Evolutionary conservation across 2,797 vertebrate genomes (phyloP).

Genomic region (Sebastes diploproa): DNA sequence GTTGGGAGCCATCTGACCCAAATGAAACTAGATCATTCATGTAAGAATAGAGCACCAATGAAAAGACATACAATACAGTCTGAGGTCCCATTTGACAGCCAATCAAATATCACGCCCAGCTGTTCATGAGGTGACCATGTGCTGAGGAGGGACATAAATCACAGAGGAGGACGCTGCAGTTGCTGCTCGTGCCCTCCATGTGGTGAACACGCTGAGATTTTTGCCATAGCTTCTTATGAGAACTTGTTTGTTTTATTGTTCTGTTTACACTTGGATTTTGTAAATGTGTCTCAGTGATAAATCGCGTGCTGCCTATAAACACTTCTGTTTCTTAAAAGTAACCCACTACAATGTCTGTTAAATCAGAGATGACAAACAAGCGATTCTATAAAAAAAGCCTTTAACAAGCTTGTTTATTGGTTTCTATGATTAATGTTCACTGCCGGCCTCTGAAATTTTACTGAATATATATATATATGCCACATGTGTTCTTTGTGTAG

Average conservation of each 20-base stretch:
- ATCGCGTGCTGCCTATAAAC: constrained; percentile 3
- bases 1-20: constrained; percentile 33
- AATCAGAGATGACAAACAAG: constrained; percentile 7
- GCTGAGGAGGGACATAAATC: constrained; percentile 72
- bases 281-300: constrained; percentile 20
- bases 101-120: constrained; percentile 75
- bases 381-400: background rate
- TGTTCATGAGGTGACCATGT: constrained; percentile 75
- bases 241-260: constrained; percentile 65
- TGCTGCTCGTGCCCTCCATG: constrained; percentile 57
- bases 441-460: constrained; percentile 11
- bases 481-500: constrained; percentile 62
- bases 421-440: constrained; percentile 37
- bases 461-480: constrained; percentile 20
- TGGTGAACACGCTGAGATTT: constrained; percentile 59
- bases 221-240: constrained; percentile 60
- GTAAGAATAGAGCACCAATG: constrained; percentile 70
- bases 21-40: constrained; percentile 68
- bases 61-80: constrained; percentile 63
- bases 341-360: background rate
- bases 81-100: constrained; percentile 49
- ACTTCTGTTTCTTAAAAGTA: constrained; percentile 3
- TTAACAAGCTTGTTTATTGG: constrained; percentile 7
- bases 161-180: constrained; percentile 64
- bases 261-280: constrained; percentile 52